Evolutionary conservation across 2,797 vertebrate species (phyloP).

Genomic region (Thamnophis elegans): DNA sequence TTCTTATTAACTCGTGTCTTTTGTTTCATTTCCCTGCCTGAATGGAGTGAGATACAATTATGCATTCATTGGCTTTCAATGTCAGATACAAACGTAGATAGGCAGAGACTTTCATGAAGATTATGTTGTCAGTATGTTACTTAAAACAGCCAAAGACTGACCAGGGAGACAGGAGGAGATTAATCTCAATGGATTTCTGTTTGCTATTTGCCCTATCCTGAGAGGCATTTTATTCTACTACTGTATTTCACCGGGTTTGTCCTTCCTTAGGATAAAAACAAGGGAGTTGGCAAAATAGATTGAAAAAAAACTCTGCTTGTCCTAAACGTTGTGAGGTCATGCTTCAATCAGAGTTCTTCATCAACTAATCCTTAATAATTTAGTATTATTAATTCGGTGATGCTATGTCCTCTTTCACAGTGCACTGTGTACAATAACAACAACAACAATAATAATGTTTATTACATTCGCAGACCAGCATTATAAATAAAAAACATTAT

Average conservation of each 20-base stretch:
- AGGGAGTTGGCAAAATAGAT: background rate
- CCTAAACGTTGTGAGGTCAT: background rate
- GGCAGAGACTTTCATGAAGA: slow-evolving; percentile 21
- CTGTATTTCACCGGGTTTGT: background rate
- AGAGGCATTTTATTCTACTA: background rate
- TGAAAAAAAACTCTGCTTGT: background rate
- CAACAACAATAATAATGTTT: background rate
- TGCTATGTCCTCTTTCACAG: background rate
- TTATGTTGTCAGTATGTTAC: slow-evolving; percentile 33
- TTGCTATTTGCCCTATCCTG: slow-evolving; percentile 9
- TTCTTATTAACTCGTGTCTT: slow-evolving; percentile 14
- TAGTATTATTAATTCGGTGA: background rate
- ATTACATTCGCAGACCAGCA: background rate
- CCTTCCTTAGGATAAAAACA: background rate
- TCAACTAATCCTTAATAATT: background rate
- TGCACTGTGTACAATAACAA: background rate
- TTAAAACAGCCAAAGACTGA: slow-evolving; percentile 21
- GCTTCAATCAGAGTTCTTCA: background rate
- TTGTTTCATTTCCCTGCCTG: background rate
- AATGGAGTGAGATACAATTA: slow-evolving; percentile 39
- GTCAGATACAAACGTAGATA: slow-evolving; percentile 3
- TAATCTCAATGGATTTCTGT: slow-evolving; percentile 6
- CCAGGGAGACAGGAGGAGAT: background rate
- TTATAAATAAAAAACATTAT: background rate
- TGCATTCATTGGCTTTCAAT: slow-evolving; percentile 15